phyloP scores from a whole-genome alignment of 2,113 vertebrate species.

The Thomomys bottae region DNA sequence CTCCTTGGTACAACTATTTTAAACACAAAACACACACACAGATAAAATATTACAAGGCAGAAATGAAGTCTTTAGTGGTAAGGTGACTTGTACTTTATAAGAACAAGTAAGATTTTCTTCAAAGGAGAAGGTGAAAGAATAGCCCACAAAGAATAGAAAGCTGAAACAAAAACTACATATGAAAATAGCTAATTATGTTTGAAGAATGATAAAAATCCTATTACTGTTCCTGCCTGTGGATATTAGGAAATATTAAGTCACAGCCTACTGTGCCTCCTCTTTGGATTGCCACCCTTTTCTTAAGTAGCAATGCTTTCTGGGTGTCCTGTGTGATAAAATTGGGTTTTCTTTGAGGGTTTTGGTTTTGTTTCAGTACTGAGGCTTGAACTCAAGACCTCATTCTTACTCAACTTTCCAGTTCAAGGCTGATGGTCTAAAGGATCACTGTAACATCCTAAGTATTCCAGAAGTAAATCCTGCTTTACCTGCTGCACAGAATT shows the following conservation, averaged over 20 bases:
- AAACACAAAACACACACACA: too few relatives aligned
- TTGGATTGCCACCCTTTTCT: not conserved
- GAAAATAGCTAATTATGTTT: not conserved
- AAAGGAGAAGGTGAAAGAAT: not conserved
- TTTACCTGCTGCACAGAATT: not conserved
- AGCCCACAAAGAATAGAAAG: not conserved
- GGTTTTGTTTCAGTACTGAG: too few relatives aligned
- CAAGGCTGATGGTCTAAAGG: too few relatives aligned
- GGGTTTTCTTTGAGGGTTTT: not conserved
- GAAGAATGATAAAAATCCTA: constrained; percentile 10
- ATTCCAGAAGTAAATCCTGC: not conserved
- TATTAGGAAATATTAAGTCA: not conserved
- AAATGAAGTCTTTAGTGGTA: not conserved
- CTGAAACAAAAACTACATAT: not conserved
- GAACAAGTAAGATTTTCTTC: not conserved
- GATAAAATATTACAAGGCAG: not conserved
- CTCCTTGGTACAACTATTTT: too few relatives aligned
- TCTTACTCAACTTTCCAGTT: too few relatives aligned
- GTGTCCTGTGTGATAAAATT: not conserved
- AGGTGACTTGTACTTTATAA: not conserved
- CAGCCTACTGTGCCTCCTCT: not conserved
- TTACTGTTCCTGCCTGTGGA: not conserved
- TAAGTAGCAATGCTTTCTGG: fast-evolving
- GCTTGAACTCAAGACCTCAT: too few relatives aligned
- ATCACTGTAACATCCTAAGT: not conserved